These are phyloP conservation scores for Actinostola sp. DNA, from an alignment of 92 coral and sea anemone genomes.

Conservation along the genomic window DNA sequence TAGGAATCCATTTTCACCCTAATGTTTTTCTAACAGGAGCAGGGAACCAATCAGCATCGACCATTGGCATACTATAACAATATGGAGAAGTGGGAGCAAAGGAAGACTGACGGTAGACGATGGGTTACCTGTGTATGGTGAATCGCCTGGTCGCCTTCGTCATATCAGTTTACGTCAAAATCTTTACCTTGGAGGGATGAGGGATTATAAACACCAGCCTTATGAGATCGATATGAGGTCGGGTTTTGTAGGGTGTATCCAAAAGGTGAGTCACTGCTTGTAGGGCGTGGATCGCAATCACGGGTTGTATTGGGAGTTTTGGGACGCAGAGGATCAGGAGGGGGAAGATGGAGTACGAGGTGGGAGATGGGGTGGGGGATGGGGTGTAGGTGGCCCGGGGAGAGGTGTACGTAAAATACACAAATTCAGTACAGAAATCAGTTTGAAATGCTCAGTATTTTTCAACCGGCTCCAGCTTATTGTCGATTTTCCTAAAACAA, in stretches of 20 bases:
- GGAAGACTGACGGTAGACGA: constrained; percentile 50
- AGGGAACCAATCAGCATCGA: constrained; percentile 28
- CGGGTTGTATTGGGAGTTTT: no score
- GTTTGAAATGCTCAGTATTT: no score
- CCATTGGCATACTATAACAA: constrained; percentile 49
- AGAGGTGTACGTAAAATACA: no score
- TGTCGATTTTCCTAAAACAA: no score
- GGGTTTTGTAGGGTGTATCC: constrained; percentile 44
- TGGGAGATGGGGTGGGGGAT: no score
- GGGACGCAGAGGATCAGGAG: no score
- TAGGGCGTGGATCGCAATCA: neutral
- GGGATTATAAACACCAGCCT: constrained; percentile 31
- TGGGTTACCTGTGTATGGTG: constrained; percentile 49
- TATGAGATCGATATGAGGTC: constrained; percentile 17
- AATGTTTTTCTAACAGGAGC: constrained; percentile 18
- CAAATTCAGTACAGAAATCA: no score
- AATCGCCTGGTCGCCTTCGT: constrained; percentile 47
- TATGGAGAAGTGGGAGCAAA: constrained; percentile 44
- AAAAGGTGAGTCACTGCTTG: constrained; percentile 3
- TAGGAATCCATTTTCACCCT: no score
- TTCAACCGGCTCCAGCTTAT: no score
- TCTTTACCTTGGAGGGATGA: constrained; percentile 36
- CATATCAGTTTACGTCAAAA: constrained; percentile 22
- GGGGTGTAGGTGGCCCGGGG: no score
- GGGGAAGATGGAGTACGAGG: no score